Evolutionary conservation across 2,113 vertebrate genomes (phyloP), one percentile per base, ranked within the genome.

Genomic region (Glareola pratincola): DNA sequence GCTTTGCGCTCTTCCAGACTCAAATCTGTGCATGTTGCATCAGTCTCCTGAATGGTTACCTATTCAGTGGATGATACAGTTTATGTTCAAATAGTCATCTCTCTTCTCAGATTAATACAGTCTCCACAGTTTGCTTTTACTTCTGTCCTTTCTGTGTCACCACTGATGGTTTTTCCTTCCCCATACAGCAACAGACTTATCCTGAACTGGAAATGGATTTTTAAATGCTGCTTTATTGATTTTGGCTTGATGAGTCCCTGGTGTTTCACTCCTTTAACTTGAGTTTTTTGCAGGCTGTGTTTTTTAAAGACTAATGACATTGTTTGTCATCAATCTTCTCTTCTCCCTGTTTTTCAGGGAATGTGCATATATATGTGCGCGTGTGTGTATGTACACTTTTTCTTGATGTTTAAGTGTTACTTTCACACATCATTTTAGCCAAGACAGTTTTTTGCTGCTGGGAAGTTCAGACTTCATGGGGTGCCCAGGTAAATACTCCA

Each of bases 191-290:
- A 59, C n/a, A 57, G 23, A 41, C 56, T 94, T 88, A 76, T 73
- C 43, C 81, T 92, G 85, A 92, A 20, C 50, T 94, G 83, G 54
- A 94, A 90, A 94, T 97, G 91, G 88, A 21, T 88, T 95, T 97
- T 95, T 94, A 95, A 97, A 89, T 94, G 63, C 75, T 57, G 27
- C 47, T 92, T 80, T 94, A 92, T 94, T 95, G 91, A 76, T 92
- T 92, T 94, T 94, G 92, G 72, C 91, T 94, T 72, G 80, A 79
- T 85, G 92, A 75, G 22, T 94, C 90, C 69, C 90, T 85, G 39
- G 74, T 86, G 83, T 91, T 95, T 92, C 72, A 57, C 27, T 91
- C 29, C 26, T 88, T 90, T 69, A 79, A 79, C 67, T 68, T 62
- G 51, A 68, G 20, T 56, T 79, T 92, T 95, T 94, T 92, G 8